phyloP scores from a whole-genome alignment of 2,888 invertebrate genomes.

The Drosophila buzzatii region DNA sequence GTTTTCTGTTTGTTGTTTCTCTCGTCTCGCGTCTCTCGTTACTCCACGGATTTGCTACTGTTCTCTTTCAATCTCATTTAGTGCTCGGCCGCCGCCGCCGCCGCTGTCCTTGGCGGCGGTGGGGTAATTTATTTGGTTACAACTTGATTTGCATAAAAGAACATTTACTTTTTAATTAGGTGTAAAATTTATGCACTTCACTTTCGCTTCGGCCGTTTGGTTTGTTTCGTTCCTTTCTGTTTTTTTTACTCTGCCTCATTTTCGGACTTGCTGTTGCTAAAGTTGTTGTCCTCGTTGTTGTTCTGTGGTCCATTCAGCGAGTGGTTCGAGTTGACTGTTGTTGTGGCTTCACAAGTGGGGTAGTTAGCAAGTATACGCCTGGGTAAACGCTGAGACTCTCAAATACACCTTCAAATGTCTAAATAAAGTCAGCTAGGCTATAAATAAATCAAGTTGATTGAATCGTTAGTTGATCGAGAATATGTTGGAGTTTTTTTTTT shows the following conservation, averaged over 20 bases:
- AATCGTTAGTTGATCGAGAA: neutral
- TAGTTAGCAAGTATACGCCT: constrained; percentile 12
- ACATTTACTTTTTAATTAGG: constrained; percentile 81
- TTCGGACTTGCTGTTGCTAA: neutral
- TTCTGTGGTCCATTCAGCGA: neutral
- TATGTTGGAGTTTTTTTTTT: neutral
- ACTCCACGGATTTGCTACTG: constrained; percentile 30
- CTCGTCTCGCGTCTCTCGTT: constrained; percentile 13
- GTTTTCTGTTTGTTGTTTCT: constrained; percentile 5
- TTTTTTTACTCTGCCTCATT: constrained; percentile 9
- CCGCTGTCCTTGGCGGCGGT: constrained; percentile 16
- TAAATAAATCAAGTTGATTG: neutral
- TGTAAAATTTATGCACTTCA: constrained; percentile 79
- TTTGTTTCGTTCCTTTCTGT: constrained; percentile 2
- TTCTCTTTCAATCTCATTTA: constrained; percentile 19
- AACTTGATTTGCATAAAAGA: constrained; percentile 80
- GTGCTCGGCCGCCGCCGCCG: neutral
- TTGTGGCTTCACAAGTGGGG: neutral
- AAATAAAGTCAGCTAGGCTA: neutral
- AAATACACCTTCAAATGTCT: constrained; percentile 3
- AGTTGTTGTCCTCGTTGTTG: too few species aligned
- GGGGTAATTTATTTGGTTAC: constrained; percentile 75
- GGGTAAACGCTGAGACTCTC: constrained; percentile 5
- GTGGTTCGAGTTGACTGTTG: constrained; percentile 3
- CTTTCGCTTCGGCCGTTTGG: constrained; percentile 59